These are phyloP conservation scores for Enteromius trimaculatus DNA, from an alignment of 2,797 vertebrate species.

Conservation along the genomic window DNA sequence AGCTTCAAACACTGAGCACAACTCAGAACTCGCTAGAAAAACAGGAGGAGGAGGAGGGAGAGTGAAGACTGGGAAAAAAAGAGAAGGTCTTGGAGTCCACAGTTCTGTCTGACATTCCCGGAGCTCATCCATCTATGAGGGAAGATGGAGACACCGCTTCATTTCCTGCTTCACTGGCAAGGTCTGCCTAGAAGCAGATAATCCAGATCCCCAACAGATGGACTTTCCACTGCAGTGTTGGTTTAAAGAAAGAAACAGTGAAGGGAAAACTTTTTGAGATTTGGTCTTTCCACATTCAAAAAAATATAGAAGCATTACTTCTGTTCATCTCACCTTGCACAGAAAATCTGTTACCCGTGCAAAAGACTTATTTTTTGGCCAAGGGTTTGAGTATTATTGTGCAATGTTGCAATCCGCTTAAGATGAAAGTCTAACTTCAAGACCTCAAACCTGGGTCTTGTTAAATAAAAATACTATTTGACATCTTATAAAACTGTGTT, in stretches of 20 bases:
- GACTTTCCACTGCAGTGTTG: constrained; percentile 1
- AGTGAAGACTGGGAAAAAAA: constrained; percentile 11
- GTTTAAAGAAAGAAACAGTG: background rate
- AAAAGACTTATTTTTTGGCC: background rate
- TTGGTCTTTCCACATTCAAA: background rate
- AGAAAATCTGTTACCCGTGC: background rate
- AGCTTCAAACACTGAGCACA: constrained; percentile 49
- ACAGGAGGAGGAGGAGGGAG: constrained; percentile 19
- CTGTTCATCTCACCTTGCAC: background rate
- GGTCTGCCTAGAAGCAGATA: constrained; percentile 14
- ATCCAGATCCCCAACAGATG: background rate
- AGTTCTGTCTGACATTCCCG: constrained; percentile 56
- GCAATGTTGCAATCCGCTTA: background rate
- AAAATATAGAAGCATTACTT: background rate
- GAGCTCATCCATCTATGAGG: constrained; percentile 44
- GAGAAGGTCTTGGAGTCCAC: constrained; percentile 35
- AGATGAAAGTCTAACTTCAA: background rate
- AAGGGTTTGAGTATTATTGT: background rate
- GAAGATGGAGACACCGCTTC: constrained; percentile 31
- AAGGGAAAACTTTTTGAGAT: background rate
- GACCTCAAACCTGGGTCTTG: constrained; percentile 3
- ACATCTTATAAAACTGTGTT: constrained; percentile 12
- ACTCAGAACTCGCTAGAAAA: constrained; percentile 41
- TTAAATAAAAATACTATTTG: constrained; percentile 22
- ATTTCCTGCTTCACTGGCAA: constrained; percentile 42